These are phyloP conservation scores for Himalopsyche anomala DNA, from an alignment of 2,888 invertebrate species.

Conservation along the genomic window DNA sequence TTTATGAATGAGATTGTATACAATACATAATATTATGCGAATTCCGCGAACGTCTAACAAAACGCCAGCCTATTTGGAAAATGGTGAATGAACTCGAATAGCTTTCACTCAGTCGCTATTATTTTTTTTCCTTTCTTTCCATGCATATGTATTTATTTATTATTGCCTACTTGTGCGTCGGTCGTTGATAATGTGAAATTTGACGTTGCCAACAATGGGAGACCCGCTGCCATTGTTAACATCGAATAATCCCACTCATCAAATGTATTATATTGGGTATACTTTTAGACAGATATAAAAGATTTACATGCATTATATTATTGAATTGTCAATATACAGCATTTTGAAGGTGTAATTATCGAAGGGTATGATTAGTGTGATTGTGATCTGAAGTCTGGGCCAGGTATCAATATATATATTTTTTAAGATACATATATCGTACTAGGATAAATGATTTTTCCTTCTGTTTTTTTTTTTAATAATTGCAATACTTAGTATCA, in stretches of 20 bases:
- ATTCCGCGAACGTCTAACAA: not conserved
- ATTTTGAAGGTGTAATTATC: too few species aligned
- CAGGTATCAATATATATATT: too few species aligned
- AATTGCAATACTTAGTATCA: too few species aligned
- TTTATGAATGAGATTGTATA: not conserved
- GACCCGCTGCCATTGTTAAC: not conserved
- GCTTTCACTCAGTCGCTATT: conserved; percentile 7
- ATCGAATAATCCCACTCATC: not conserved
- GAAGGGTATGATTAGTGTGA: too few species aligned
- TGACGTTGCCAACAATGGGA: not conserved
- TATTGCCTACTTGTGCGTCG: not conserved
- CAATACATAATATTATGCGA: not conserved
- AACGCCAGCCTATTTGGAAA: not conserved
- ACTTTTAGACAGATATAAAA: too few species aligned
- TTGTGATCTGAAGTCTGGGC: too few species aligned
- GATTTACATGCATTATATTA: too few species aligned
- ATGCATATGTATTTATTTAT: not conserved
- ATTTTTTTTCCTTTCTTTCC: not conserved
- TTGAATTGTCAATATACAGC: too few species aligned
- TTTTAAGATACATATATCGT: too few species aligned
- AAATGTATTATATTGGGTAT: not conserved
- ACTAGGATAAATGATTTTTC: too few species aligned
- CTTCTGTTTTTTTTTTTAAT: too few species aligned
- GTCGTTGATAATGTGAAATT: conserved; percentile 23
- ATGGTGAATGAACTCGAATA: conserved; percentile 31